phyloP scores from a whole-genome alignment of 2,888 invertebrate species.

The Blastobasis lacticolella region DNA sequence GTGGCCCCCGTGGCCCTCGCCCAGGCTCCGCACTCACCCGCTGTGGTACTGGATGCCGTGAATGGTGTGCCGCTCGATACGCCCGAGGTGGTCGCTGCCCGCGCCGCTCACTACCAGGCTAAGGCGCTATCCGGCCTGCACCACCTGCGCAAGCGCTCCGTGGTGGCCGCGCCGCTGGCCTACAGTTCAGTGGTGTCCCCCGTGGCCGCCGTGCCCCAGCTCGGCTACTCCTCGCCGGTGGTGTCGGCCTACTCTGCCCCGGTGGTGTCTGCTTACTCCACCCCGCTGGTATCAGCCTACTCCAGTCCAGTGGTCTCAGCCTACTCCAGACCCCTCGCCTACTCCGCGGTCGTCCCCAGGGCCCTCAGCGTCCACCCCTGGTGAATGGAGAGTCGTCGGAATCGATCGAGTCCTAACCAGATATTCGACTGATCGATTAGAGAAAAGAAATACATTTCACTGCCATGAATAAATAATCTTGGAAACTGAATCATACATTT shows the following conservation, averaged over 20 bases:
- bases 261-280: constrained; percentile 27
- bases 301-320: constrained; percentile 19
- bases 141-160: constrained; percentile 54
- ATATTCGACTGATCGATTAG: constrained; percentile 17
- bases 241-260: constrained; percentile 29
- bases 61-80: constrained; percentile 66
- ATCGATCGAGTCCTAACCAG: not conserved
- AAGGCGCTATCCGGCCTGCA: constrained; percentile 56
- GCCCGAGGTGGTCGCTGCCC: constrained; percentile 64
- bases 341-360: constrained; percentile 29
- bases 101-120: constrained; percentile 59
- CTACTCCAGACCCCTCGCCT: constrained; percentile 30
- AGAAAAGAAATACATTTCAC: constrained; percentile 21
- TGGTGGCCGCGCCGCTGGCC: constrained; percentile 33
- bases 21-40: constrained; percentile 56
- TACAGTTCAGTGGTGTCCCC: constrained; percentile 43
- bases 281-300: constrained; percentile 26
- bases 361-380: constrained; percentile 52
- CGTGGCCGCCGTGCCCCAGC: constrained; percentile 22
- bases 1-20: constrained; percentile 23
- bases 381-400: constrained; percentile 21
- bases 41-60: constrained; percentile 56
- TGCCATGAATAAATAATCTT: constrained; percentile 33
- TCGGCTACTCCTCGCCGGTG: constrained; percentile 20
- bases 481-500: not conserved